phyloP scores from a whole-genome alignment of 2,797 vertebrate genomes.

The Gobio occitaniae region DNA sequence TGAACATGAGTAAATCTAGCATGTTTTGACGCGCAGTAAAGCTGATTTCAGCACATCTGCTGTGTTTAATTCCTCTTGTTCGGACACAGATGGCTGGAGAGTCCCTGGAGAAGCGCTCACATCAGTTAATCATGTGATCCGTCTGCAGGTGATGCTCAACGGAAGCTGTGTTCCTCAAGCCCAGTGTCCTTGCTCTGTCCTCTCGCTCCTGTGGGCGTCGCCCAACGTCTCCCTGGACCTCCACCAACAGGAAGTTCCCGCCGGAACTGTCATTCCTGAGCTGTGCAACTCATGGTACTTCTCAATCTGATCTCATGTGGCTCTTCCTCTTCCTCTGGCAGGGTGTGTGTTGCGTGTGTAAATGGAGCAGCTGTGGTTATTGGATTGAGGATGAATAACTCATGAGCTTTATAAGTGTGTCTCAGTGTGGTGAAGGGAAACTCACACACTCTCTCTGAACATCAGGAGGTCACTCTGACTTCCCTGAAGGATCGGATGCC shows the following conservation, averaged over 20 bases:
- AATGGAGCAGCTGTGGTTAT: slow-evolving; percentile 23
- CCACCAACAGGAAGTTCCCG: slow-evolving; percentile 63
- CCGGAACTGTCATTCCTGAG: slow-evolving; percentile 74
- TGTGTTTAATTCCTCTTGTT: slow-evolving; percentile 4
- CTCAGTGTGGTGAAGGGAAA: background rate
- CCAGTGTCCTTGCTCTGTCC: slow-evolving; percentile 79
- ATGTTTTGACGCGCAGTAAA: background rate
- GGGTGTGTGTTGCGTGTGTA: background rate
- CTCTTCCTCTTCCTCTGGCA: background rate
- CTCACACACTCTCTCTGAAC: background rate
- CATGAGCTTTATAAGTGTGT: slow-evolving; percentile 18
- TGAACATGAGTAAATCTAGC: background rate
- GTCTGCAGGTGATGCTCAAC: slow-evolving; percentile 76
- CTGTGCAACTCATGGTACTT: slow-evolving; percentile 87
- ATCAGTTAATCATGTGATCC: background rate
- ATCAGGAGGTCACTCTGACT: slow-evolving; percentile 16
- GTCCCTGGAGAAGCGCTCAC: background rate
- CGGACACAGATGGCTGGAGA: slow-evolving; percentile 1
- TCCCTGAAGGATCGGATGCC: slow-evolving; percentile 5
- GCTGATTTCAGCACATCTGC: background rate
- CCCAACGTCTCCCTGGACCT: slow-evolving; percentile 73
- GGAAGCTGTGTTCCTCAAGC: slow-evolving; percentile 74
- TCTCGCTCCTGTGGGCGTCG: slow-evolving; percentile 66
- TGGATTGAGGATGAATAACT: slow-evolving; percentile 20
- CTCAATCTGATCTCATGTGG: background rate